Evolutionary conservation across 2,888 invertebrate species (phyloP), one percentile per base, ranked within the genome.

Genomic region (Quadriops clusia): DNA sequence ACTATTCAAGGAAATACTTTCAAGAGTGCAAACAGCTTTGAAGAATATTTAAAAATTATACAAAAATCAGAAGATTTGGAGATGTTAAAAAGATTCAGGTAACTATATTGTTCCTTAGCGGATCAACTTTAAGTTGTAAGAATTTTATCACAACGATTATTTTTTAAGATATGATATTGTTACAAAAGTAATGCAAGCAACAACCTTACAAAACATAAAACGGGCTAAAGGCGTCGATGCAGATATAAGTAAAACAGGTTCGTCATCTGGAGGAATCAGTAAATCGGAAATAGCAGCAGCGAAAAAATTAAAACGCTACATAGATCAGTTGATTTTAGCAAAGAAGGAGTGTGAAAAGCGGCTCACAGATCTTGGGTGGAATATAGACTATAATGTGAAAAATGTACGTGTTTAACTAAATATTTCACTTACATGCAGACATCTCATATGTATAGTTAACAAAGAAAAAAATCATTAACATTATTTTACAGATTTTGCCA

Each of bases 131-230:
- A 12, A 22, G 28, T 12, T 11, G 17, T 10, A 15, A 28, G 17
- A 21, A 20, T 8, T 24, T 27, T 31, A 11, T 34, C 34, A 25
- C 22, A 20, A 35, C 17, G 25, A 25, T 12, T 23, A 32, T 33
- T 41, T 18, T 44, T 56, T 23, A 50, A 80, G 83, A 42, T 83
- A 80, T 47, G 85, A 84, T 48, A 86, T 91, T 43, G 83, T 90
- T 4, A 84, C 83, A 23, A 90, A 90, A 67, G 80, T 91, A 45
- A 87, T 91, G 82, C 87, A 91, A 67, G 89, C 89, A 1, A 89
- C 90, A 9, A 86, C 87, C 2, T 71, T 89, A 42, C 86, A 89
- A 61, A 90, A 89, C 54, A 67, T 90, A 37, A 89, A 89, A 61
- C 71, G 86, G 45, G 78, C 85, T 4, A 83, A 85, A 64, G 87